Conservation (phyloP, 2,888 invertebrate species). For the Euproctis similis region DNA sequence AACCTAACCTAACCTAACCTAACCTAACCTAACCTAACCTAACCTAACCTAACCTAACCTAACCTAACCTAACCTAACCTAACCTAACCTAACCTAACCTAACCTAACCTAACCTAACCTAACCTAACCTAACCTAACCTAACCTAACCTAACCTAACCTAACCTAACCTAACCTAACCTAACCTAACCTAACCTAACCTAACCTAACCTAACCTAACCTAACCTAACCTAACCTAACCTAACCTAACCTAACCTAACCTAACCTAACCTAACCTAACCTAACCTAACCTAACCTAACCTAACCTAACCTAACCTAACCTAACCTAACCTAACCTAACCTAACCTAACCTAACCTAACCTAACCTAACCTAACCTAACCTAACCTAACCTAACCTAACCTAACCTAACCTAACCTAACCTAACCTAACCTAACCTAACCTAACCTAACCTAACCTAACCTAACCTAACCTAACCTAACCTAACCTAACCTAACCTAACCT, state of each 20-base stretch:
- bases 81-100: too few relatives aligned
- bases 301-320: slow-evolving; percentile 4
- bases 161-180: slow-evolving; percentile 7
- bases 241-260: slow-evolving; percentile 7
- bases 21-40: too few relatives aligned
- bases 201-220: slow-evolving; percentile 7
- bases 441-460: slow-evolving; percentile 4
- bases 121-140: slow-evolving; percentile 7
- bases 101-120: slow-evolving; percentile 10
- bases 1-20: too few relatives aligned
- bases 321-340: slow-evolving; percentile 4
- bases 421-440: slow-evolving; percentile 6
- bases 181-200: slow-evolving; percentile 6
- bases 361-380: slow-evolving; percentile 7
- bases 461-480: slow-evolving; percentile 1
- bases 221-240: slow-evolving; percentile 8
- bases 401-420: slow-evolving; percentile 10
- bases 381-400: slow-evolving; percentile 10
- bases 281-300: slow-evolving; percentile 6
- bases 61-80: too few relatives aligned
- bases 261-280: slow-evolving; percentile 7
- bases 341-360: slow-evolving; percentile 5
- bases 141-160: slow-evolving; percentile 7
- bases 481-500: slow-evolving; percentile 1
- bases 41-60: too few relatives aligned